A percentile compares a stretch with the other conserved stretches of the same genome.
These are phyloP conservation scores for Macrophya alboannulata DNA, from an alignment of 2,888 invertebrate species.

Conservation along the genomic window DNA sequence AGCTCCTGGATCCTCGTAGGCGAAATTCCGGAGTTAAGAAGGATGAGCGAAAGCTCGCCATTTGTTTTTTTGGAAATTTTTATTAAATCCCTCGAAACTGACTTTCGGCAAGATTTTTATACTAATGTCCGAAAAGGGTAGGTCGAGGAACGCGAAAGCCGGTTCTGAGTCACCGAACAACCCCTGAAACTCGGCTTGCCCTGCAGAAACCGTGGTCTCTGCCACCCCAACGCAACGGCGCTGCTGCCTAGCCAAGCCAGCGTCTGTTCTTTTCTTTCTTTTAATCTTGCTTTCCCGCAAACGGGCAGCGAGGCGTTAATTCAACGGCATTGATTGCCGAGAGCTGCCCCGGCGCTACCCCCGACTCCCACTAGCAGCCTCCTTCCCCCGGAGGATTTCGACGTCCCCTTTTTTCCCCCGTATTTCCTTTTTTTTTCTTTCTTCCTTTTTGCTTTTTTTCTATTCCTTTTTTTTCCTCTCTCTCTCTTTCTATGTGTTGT, in stretches of 20 bases:
- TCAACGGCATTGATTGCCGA: slow-evolving; percentile 79
- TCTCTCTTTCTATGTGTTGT: neutral
- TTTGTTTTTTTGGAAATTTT: neutral
- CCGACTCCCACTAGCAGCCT: slow-evolving; percentile 55
- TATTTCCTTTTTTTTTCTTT: slow-evolving; percentile 49
- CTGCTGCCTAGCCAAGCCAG: slow-evolving; percentile 9
- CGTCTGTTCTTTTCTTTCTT: slow-evolving; percentile 75
- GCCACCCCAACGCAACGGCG: slow-evolving; percentile 8
- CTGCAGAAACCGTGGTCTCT: neutral
- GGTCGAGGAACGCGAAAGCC: slow-evolving; percentile 1
- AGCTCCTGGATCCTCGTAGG: neutral
- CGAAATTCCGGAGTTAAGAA: neutral
- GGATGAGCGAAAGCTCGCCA: too few relatives aligned
- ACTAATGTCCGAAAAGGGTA: neutral
- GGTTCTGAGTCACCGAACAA: slow-evolving; percentile 45
- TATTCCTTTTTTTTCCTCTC: slow-evolving; percentile 38
- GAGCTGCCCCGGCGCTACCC: slow-evolving; percentile 65
- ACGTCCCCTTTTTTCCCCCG: slow-evolving; percentile 60
- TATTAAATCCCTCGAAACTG: neutral
- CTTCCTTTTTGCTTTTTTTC: neutral
- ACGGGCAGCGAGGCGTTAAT: slow-evolving; percentile 79
- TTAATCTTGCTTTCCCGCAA: slow-evolving; percentile 79
- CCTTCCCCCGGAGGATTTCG: slow-evolving; percentile 60
- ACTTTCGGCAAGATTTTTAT: neutral
- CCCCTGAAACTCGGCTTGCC: neutral